phyloP scores from a whole-genome alignment of 92 coral and sea anemone genomes.

The Zoanthus sociatus region DNA sequence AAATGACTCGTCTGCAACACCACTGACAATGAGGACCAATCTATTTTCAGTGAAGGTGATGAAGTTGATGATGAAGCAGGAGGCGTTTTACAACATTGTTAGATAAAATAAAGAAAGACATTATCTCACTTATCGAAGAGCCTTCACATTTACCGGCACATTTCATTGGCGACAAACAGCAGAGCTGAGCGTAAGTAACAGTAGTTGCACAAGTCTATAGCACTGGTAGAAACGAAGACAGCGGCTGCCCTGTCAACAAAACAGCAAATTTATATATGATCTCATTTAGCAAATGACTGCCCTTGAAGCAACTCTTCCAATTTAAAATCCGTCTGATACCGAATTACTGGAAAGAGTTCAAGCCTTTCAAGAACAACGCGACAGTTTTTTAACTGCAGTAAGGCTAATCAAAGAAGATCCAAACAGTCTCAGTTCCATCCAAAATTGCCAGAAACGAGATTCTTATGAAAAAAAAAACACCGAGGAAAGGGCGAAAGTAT shows the following conservation, averaged over 20 bases:
- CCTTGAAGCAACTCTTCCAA: background rate
- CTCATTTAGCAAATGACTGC: background rate
- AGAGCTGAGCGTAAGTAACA: background rate
- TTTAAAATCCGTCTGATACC: background rate
- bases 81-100: no score
- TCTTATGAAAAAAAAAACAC: background rate
- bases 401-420: background rate
- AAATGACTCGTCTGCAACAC: no score
- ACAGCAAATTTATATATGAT: background rate
- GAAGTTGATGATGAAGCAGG: no score
- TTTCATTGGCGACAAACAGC: background rate
- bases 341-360: background rate
- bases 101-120: background rate
- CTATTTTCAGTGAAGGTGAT: no score
- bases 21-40: no score
- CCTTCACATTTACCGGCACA: background rate
- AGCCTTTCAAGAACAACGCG: constrained; percentile 10
- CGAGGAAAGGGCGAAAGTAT: background rate
- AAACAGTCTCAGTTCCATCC: background rate
- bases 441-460: background rate
- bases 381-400: constrained; percentile 2
- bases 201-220: no score
- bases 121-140: background rate
- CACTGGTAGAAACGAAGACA: background rate
- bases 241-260: background rate